These are phyloP conservation scores for Vultur gryphus DNA, from an alignment of 2,797 vertebrate species.

Conservation along the genomic window DNA sequence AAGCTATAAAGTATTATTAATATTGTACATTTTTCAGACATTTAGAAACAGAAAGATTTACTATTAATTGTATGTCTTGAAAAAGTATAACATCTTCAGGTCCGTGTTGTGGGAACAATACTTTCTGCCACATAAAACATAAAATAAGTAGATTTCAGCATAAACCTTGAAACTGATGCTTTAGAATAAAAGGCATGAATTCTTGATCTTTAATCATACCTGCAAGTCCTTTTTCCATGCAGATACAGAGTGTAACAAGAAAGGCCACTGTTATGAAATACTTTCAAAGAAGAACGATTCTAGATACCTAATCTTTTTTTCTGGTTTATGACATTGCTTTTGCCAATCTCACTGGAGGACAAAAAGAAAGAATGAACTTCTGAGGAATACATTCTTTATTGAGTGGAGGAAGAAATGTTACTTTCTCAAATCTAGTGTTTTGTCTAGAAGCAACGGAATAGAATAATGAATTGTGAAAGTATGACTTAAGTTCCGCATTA, in stretches of 20 bases:
- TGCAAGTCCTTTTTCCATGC: background rate
- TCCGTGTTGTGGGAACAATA: background rate
- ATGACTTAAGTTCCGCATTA: background rate
- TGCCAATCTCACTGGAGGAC: background rate
- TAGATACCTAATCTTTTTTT: background rate
- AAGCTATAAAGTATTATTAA: background rate
- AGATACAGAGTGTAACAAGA: background rate
- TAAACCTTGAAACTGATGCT: background rate
- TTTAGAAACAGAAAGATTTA: background rate
- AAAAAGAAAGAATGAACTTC: background rate
- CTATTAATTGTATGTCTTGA: background rate
- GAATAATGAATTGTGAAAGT: background rate
- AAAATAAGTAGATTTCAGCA: background rate
- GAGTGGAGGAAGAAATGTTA: background rate
- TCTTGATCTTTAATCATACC: background rate
- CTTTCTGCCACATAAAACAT: background rate
- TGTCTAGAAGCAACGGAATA: background rate
- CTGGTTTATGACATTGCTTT: background rate
- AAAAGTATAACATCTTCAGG: background rate
- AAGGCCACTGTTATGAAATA: background rate
- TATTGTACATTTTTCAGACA: background rate
- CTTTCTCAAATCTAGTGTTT: background rate
- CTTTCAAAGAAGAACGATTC: background rate
- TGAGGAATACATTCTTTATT: background rate
- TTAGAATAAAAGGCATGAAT: background rate